Evolutionary conservation across 1,140 invertebrate species (phyloP).

Genomic region (Achroia grisella): DNA sequence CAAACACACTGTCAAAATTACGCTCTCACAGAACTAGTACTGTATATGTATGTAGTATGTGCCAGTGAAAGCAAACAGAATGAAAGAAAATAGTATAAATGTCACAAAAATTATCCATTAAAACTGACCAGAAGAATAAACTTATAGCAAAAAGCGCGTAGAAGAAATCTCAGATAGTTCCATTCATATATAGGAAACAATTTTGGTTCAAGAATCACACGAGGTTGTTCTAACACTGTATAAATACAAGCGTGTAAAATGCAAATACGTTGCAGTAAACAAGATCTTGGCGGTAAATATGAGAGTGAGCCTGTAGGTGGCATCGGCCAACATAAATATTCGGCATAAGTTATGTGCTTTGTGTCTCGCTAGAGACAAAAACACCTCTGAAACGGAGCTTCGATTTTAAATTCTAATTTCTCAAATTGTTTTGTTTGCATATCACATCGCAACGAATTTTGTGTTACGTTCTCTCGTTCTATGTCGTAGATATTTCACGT

Average conservation of each 20-base stretch:
- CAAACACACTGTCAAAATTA: no score
- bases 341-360: constrained; percentile 49
- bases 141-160: no score
- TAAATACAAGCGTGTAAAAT: constrained; percentile 32
- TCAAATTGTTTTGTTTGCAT: constrained; percentile 62
- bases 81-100: no score
- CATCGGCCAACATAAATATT: constrained; percentile 56
- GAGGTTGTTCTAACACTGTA: background rate
- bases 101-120: no score
- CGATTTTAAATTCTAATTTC: constrained; percentile 71
- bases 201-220: no score
- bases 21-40: no score
- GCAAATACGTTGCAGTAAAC: constrained; percentile 49
- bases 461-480: background rate
- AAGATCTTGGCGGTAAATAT: constrained; percentile 53
- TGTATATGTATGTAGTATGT: no score
- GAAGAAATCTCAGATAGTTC: no score
- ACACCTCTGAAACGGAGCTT: constrained; percentile 57
- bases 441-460: no score
- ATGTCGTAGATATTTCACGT: background rate
- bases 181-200: background rate
- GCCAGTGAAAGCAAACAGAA: no score
- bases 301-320: constrained; percentile 43
- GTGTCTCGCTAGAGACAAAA: constrained; percentile 52
- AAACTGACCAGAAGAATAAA: no score